Base-by-base conservation (phyloP, 2,797 vertebrate genomes). In the Hemitrygon akajei region DNA sequence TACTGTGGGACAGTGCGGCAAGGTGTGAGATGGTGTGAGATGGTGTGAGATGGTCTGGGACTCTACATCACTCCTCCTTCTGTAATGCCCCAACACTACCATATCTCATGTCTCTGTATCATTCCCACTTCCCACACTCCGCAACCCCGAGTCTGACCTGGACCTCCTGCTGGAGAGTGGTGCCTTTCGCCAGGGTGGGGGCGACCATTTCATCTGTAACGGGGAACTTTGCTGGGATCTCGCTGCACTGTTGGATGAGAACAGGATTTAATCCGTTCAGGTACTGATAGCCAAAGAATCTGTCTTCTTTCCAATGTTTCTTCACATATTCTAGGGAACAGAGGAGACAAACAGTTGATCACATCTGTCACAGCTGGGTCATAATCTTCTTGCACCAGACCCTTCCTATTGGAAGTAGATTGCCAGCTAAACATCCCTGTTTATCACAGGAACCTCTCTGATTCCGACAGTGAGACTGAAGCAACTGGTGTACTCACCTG, bases 191-290 rank as follows among this genome's bases (percentile, higher is more conserved):
- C 76, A 98, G 95, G 93, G 97, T 97, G 12, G 96, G 95, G 30
- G 94, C 95, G 93, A 98, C 96, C 97, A 97, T 97, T 63, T 97
- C 96, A 0, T 96, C 94, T 79, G 96, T 97, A 94, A 98, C 96
- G 0, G 96, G 95, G 94, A 98, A 96, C 94, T 97, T 97, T 1
- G 96, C 94, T 10, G 97, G 97, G 56, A 98, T 95, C 63, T 71
- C n/a, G 0, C 16, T 94, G 91, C 95, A 97, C 95, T 95, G 95
- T 91, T 86, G 94, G 77, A 98, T 94, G 94, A 96, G 12, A 30
- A 97, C 95, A 0, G 98, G 97, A 95, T 98, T 98, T 69, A 96
- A 95, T 87, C 98, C 98, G 0, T 97, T 98, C 94, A 98, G 96
- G 95, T 96, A 96, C 95, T 98, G 98, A 94, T 97, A 96, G 37